phyloP scores from a whole-genome alignment of 2,113 vertebrate species.

The Microtus oregoni region DNA sequence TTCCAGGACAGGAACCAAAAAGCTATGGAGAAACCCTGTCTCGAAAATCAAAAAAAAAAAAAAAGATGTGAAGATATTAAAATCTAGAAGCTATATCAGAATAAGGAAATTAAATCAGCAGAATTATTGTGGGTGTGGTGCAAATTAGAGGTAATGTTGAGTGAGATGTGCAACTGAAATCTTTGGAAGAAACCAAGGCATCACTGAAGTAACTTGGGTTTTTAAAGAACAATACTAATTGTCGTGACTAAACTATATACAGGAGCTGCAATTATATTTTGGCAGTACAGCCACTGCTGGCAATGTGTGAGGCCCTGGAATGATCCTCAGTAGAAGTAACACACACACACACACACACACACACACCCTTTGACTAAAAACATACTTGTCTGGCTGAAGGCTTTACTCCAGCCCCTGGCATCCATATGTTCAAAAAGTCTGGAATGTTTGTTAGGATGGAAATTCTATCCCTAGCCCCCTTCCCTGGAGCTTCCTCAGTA shows the following conservation, averaged over 20 bases:
- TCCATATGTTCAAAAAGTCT: too few species aligned
- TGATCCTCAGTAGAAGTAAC: neutral
- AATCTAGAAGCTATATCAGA: neutral
- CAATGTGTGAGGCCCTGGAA: neutral
- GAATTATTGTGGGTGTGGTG: neutral
- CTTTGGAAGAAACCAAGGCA: neutral
- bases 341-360: too few species aligned
- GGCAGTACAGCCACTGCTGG: neutral
- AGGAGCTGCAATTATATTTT: neutral
- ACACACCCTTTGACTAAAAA: neutral
- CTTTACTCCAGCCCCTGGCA: too few species aligned
- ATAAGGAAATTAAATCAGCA: slow-evolving; percentile 4
- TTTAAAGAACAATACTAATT: slow-evolving; percentile 32
- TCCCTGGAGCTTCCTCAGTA: too few species aligned
- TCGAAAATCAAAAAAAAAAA: too few species aligned
- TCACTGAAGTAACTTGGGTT: neutral
- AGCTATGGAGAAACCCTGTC: too few species aligned
- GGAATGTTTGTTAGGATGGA: too few species aligned
- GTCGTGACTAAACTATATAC: neutral
- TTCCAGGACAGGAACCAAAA: too few species aligned
- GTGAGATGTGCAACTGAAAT: slow-evolving; percentile 15
- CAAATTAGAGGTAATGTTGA: neutral
- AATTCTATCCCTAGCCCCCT: too few species aligned
- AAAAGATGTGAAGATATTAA: neutral
- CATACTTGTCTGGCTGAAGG: neutral